Base-by-base conservation (phyloP, 2,888 invertebrate genomes). In the Opisthograptis luteolata region DNA sequence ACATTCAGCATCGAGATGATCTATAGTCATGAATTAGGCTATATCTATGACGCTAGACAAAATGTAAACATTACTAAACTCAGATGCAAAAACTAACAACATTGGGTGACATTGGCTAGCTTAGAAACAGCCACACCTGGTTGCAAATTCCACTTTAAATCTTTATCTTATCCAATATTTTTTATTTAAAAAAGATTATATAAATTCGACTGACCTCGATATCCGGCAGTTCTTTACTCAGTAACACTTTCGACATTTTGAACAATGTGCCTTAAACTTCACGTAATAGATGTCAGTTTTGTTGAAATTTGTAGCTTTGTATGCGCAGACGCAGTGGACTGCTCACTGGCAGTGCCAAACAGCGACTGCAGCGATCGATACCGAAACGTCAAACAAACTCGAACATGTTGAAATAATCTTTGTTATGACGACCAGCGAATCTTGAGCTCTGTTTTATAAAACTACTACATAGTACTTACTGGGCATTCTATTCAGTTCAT, bases 201-300 rank as follows among this genome's bases (percentile, higher is more conserved):
- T 25, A 24, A 9, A 28, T 35, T 37, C 8, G 22, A 88, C 92
- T 90, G 83, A 96, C 96, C 93, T 96, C 96, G 70, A 96, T 96
- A 80, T 96, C 96, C 1, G 95, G 95, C 52, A 95, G 73, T 73
- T 96, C 96, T 69, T 92, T 94, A 79, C 95, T 96, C 37, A 95
- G 64, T 58, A 91, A 60, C 52, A 81, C 81, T 66, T 92, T 92
- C 42, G 92, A 78, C 91, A 91, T 90, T 41, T 60, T 80, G 58
- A 9, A 58, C 66, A 24, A 25, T 58, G 57, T 48, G 45, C 30
- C 42, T 62, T 56, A n/a, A 52, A 40, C 34, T 34, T 14, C 9
- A 35, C 30, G 17, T 1, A 37, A 46, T 51, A 53, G 43, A 35
- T 17, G 15, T 32, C 15, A 52, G 48, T 20, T 25, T 44, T 15